Base-by-base conservation (phyloP, 2,888 invertebrate species). In the Amphiduros pacificus region DNA sequence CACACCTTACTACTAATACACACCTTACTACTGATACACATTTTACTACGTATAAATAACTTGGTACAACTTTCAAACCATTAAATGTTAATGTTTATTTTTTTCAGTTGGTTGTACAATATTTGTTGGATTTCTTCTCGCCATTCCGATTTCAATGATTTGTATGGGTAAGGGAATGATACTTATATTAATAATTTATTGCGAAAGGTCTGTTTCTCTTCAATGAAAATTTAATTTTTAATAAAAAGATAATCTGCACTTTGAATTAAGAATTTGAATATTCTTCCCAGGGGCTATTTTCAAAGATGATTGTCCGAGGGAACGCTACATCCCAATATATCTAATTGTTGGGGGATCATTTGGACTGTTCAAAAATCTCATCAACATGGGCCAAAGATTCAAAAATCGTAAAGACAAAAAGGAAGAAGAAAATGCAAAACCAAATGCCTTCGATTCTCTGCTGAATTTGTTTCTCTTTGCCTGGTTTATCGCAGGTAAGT, bases 401-500 rank as follows among this genome's bases (percentile, higher is more conserved):
- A 79, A 85, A 58, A 85, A 85, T 69, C 81, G 84, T 22, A 85
- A 85, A 67, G 85, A 86, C 66, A 86, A 74, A 14, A 67, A 70
- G 24, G 74, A 76, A 20, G 73, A 71, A 22, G 77, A 75, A 17
- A 73, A 74, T 62, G 67, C 70, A 11, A 74, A 76, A 55, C 69
- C 74, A 4, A 76, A 77, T 44, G 74, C 75, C 2, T 63, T 74
- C 51, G 78, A 77, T 60, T 65, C 66, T 5, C 49, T 75, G 1
- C 58, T 79, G n/a, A 74, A 71, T 67, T 76, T 75, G 60, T 89
- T 89, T 74, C 86, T 89, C 82, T 79, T 88, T 49, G 88, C 87
- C 48, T 89, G 89, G 89, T 89, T 89, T 71, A 88, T 89, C 69
- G 86, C 89, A 64, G 89, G 89, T 88, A 78, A 81, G 81, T 54